These are phyloP conservation scores for Cataglyphis rosenhaueri DNA, from an alignment of 2,888 invertebrate species.

Conservation along the genomic window DNA sequence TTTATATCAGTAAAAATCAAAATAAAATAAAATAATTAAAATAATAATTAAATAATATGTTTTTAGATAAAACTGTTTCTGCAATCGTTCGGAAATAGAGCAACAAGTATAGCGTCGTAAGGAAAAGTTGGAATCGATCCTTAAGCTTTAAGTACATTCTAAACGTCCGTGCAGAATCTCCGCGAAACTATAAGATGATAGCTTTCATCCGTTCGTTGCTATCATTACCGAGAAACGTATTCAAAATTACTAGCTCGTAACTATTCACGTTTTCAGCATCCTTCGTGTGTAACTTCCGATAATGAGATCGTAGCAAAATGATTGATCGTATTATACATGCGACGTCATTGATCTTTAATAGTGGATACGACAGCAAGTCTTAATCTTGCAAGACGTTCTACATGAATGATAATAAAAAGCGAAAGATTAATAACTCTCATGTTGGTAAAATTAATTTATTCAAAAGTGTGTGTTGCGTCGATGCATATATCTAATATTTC, in stretches of 20 bases:
- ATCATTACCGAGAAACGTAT: slow-evolving; percentile 18
- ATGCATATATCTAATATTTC: neutral
- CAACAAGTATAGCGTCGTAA: slow-evolving; percentile 38
- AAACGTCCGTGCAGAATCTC: slow-evolving; percentile 35
- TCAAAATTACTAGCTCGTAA: slow-evolving; percentile 22
- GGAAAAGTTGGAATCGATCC: slow-evolving; percentile 31
- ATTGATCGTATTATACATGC: slow-evolving; percentile 34
- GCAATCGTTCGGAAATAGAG: slow-evolving; percentile 13
- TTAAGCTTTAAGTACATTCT: slow-evolving; percentile 35
- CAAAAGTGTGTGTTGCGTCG: neutral
- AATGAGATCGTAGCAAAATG: slow-evolving; percentile 36
- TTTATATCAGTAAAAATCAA: neutral
- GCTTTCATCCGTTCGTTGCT: slow-evolving; percentile 35
- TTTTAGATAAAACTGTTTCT: slow-evolving; percentile 36
- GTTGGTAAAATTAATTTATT: slow-evolving; percentile 22
- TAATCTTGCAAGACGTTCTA: slow-evolving; percentile 27
- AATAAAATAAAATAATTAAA: neutral
- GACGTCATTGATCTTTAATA: slow-evolving; percentile 37
- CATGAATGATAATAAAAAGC: slow-evolving; percentile 1
- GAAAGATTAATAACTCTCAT: slow-evolving; percentile 22
- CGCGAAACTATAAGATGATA: slow-evolving; percentile 20
- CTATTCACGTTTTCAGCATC: slow-evolving; percentile 37
- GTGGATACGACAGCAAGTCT: slow-evolving; percentile 5
- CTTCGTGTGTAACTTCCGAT: slow-evolving; percentile 28
- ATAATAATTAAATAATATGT: neutral